Conservation (phyloP, 2,113 vertebrate genomes). For the Vireo altiloquus region DNA sequence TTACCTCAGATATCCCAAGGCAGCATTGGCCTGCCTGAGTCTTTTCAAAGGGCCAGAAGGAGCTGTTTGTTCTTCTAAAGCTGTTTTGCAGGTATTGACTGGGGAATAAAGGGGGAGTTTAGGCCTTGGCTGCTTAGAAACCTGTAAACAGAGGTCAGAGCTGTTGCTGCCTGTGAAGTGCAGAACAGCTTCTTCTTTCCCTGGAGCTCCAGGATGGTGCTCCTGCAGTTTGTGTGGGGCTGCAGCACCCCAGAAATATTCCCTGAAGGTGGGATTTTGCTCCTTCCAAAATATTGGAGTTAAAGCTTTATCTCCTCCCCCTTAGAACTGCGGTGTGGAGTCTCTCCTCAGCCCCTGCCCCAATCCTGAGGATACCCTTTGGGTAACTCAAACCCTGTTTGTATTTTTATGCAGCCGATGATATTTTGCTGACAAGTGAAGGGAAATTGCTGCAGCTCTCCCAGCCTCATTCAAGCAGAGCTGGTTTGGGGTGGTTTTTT, state of each 20-base stretch:
- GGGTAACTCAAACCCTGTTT: neutral
- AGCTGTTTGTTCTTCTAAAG: neutral
- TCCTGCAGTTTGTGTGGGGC: neutral
- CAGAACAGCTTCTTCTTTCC: neutral
- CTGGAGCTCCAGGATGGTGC: neutral
- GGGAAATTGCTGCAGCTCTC: neutral
- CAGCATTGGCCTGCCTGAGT: neutral
- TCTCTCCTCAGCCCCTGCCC: neutral
- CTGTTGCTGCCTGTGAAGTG: neutral
- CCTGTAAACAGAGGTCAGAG: neutral
- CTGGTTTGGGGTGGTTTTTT: neutral
- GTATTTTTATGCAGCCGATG: neutral
- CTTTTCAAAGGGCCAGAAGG: neutral
- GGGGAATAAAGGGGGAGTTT: neutral
- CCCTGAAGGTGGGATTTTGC: neutral
- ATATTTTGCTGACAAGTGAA: neutral
- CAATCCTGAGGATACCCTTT: neutral
- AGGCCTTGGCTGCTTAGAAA: neutral
- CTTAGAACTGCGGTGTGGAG: rapidly evolving
- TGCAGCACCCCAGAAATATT: neutral
- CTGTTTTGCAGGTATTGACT: neutral
- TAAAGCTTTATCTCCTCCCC: neutral
- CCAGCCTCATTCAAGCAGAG: neutral
- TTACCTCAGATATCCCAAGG: neutral
- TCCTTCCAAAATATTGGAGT: neutral